These are phyloP conservation scores for Fistularia tabacaria DNA, from an alignment of 2,797 vertebrate species.

Conservation along the genomic window DNA sequence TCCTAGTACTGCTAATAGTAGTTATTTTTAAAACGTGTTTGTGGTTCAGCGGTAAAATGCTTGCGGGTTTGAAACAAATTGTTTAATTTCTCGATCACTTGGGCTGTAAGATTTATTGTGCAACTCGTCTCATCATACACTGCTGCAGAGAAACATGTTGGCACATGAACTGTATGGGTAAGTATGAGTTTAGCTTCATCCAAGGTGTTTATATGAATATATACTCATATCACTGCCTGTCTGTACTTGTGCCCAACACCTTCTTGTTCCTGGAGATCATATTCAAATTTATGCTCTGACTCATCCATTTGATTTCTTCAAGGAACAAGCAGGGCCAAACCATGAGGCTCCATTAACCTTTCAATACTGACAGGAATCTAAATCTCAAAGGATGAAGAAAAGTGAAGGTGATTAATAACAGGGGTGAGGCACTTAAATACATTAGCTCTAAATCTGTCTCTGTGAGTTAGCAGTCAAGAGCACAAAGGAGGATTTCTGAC, in stretches of 20 bases:
- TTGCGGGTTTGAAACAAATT: too few species aligned
- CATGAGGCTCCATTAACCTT: slow-evolving; percentile 32
- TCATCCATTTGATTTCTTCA: slow-evolving; percentile 23
- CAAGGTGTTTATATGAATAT: slow-evolving; percentile 4
- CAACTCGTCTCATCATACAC: neutral
- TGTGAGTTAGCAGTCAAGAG: neutral
- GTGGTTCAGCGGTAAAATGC: neutral
- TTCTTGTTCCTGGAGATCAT: slow-evolving; percentile 9
- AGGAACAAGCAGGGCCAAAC: slow-evolving; percentile 16
- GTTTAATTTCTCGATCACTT: too few species aligned
- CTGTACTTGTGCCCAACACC: neutral
- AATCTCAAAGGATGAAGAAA: slow-evolving; percentile 26
- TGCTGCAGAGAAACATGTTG: neutral
- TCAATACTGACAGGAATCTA: slow-evolving; percentile 24
- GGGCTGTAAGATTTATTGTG: too few species aligned
- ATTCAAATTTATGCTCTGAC: slow-evolving; percentile 17
- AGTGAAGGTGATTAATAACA: slow-evolving; percentile 21
- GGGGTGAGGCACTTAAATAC: neutral
- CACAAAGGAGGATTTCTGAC: neutral
- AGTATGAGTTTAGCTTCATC: neutral
- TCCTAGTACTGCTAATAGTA: too few species aligned
- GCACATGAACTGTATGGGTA: neutral
- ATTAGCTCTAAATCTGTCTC: slow-evolving; percentile 1
- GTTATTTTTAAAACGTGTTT: too few species aligned
- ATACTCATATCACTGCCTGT: slow-evolving; percentile 4